phyloP scores from a whole-genome alignment of 2,888 invertebrate species.

The Anthophora plumipes region DNA sequence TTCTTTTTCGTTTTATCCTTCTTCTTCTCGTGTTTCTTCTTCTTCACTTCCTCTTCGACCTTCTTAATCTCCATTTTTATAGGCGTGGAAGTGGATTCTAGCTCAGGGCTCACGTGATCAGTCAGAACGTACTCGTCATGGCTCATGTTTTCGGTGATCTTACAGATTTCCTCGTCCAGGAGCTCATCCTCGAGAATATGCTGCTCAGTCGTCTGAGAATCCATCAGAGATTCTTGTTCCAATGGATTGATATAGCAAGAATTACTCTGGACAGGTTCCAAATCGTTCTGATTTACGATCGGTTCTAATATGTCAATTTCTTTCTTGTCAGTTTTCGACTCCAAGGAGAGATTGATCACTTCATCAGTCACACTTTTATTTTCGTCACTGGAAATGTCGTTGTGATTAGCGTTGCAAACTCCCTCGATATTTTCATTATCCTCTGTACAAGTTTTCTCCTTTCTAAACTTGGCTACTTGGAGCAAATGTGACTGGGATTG shows the following conservation, averaged over 20 bases:
- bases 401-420: background rate
- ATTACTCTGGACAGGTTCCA: background rate
- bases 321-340: background rate
- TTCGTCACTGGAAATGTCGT: conserved; percentile 22
- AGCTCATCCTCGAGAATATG: conserved; percentile 81
- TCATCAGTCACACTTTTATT: background rate
- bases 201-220: conserved; percentile 56
- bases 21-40: conserved; percentile 53
- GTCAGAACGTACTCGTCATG: conserved; percentile 83
- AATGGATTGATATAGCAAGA: background rate
- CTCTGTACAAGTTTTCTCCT: conserved; percentile 55
- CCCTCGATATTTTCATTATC: conserved; percentile 27
- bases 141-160: conserved; percentile 83
- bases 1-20: conserved; percentile 70
- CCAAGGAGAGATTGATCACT: background rate
- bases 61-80: conserved; percentile 42
- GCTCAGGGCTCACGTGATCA: conserved; percentile 79
- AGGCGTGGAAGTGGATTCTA: conserved; percentile 74
- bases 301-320: background rate
- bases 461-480: conserved; percentile 70
- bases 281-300: background rate
- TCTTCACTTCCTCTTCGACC: background rate
- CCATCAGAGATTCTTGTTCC: conserved; percentile 31
- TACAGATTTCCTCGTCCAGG: conserved; percentile 83
- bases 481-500: conserved; percentile 81